Conservation (phyloP, 2,888 invertebrate genomes). For the Sycophila texana region DNA sequence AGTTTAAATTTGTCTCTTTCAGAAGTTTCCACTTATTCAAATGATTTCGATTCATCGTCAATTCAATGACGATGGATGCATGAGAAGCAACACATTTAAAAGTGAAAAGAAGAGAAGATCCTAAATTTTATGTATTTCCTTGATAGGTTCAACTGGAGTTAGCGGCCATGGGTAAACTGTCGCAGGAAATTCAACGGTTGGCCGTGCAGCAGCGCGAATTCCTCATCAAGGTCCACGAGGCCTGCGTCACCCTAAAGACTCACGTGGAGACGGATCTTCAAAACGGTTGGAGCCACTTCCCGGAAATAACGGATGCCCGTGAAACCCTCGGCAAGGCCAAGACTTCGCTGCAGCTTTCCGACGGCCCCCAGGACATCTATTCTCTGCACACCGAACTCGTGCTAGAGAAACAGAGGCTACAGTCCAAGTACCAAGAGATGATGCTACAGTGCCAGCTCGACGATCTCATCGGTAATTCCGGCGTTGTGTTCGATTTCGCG, state of each 20-base stretch:
- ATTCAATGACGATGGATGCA: too few species aligned
- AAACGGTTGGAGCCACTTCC: constrained; percentile 81
- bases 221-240: constrained; percentile 84
- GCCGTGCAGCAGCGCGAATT: constrained; percentile 85
- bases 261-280: constrained; percentile 86
- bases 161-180: constrained; percentile 82
- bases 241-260: constrained; percentile 84
- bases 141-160: constrained; percentile 80
- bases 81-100: background rate
- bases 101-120: background rate
- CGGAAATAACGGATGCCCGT: constrained; percentile 82
- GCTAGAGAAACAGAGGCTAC: constrained; percentile 82
- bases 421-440: constrained; percentile 84
- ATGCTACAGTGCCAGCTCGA: constrained; percentile 84
- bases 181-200: constrained; percentile 83
- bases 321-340: constrained; percentile 81
- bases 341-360: constrained; percentile 79
- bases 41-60: too few species aligned
- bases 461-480: constrained; percentile 82
- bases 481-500: constrained; percentile 82
- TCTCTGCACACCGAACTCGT: constrained; percentile 80
- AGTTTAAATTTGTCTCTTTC: constrained; percentile 59
- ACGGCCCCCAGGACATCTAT: constrained; percentile 80
- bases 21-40: constrained; percentile 3
- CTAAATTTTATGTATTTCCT: background rate